Evolutionary conservation across 1,140 invertebrate genomes (phyloP).

Genomic region (Drosophila lacteicornis): DNA sequence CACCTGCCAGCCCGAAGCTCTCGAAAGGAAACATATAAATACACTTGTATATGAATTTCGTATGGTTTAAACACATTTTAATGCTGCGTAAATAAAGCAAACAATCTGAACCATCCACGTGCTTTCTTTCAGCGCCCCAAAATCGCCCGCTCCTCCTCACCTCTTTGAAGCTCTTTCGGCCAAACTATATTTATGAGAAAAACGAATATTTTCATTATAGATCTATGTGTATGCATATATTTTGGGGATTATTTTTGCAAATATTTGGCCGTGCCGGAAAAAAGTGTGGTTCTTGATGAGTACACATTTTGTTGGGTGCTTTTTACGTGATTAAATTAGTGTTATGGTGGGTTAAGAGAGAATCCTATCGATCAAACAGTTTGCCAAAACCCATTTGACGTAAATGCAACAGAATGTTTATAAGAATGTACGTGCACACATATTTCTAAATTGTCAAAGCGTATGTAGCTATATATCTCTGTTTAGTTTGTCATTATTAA

Average conservation of each 20-base stretch:
- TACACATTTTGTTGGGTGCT: constrained; percentile 21
- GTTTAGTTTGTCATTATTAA: neutral
- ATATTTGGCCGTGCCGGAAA: constrained; percentile 56
- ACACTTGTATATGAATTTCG: constrained; percentile 33
- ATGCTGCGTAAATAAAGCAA: constrained; percentile 76
- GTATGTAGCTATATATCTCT: neutral
- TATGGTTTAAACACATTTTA: constrained; percentile 71
- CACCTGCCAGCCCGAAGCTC: constrained; percentile 24
- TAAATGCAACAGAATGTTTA: constrained; percentile 6
- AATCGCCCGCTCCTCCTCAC: neutral
- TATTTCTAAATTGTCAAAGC: neutral
- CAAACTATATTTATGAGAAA: constrained; percentile 44
- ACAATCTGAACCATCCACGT: constrained; percentile 59
- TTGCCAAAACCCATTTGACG: constrained; percentile 13
- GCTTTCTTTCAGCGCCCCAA: constrained; percentile 42
- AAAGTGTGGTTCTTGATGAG: constrained; percentile 25
- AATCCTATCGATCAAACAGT: constrained; percentile 13
- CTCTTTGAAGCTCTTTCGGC: neutral
- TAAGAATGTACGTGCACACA: too few species aligned
- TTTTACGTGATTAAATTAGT: constrained; percentile 25
- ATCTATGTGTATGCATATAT: constrained; percentile 40
- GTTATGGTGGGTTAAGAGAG: constrained; percentile 7
- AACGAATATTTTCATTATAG: constrained; percentile 62
- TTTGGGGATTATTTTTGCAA: constrained; percentile 43
- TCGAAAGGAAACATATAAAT: constrained; percentile 30